Percentiles rank a stretch among this genome's conserved stretches.
phyloP scores from a whole-genome alignment of 2,113 vertebrate species.

The Salvelinus sp. region DNA sequence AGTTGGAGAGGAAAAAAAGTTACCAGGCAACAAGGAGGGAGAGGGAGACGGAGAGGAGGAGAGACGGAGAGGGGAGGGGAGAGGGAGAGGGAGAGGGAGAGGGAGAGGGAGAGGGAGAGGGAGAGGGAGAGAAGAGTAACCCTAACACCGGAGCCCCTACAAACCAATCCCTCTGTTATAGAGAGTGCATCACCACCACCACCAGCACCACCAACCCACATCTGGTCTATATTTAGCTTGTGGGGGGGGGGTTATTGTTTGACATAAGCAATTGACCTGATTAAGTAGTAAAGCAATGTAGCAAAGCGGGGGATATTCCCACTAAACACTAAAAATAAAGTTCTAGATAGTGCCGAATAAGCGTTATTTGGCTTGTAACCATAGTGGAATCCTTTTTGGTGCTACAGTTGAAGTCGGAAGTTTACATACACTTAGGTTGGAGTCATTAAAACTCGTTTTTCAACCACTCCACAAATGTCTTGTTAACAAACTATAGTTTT shows the following conservation, averaged over 20 bases:
- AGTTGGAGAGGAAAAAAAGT: constrained; percentile 52
- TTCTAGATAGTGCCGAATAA: no score
- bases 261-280: not conserved
- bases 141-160: no score
- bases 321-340: not conserved
- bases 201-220: constrained; percentile 61
- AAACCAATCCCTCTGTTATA: no score
- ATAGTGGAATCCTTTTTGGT: no score
- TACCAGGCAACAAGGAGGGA: constrained; percentile 57
- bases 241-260: not conserved
- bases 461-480: no score
- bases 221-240: constrained; percentile 67
- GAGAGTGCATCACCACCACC: constrained; percentile 38
- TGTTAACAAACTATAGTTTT: no score
- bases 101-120: no score
- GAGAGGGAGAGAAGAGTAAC: no score
- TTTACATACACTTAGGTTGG: no score
- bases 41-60: not conserved
- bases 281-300: not conserved
- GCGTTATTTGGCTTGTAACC: no score
- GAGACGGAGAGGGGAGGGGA: constrained; percentile 1
- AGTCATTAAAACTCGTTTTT: no score
- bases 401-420: no score
- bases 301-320: not conserved
- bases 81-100: not conserved